A percentile compares a stretch with the other conserved stretches of the same genome.
These are phyloP conservation scores for Xylota segnis DNA, from an alignment of 2,888 invertebrate species.

Conservation along the genomic window DNA sequence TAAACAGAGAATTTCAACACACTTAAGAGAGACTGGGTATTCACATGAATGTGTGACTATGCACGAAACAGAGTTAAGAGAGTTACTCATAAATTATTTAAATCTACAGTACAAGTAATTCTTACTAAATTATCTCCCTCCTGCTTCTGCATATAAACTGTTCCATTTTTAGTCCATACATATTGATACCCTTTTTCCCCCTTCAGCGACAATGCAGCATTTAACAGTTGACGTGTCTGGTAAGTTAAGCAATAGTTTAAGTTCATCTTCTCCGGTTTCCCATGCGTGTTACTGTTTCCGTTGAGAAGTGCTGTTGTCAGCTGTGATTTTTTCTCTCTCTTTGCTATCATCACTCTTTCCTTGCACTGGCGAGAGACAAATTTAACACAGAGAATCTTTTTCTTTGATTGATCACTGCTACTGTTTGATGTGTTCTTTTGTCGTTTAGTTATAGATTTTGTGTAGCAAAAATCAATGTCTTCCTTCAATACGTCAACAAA, in stretches of 20 bases:
- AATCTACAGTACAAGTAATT: too few relatives aligned
- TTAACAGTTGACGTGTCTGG: slow-evolving; percentile 1
- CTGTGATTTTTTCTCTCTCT: slow-evolving; percentile 5
- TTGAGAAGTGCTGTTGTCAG: slow-evolving; percentile 11
- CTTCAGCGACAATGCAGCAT: neutral
- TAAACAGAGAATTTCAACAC: neutral
- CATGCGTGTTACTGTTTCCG: neutral
- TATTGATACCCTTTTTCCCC: neutral
- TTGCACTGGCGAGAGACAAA: slow-evolving; percentile 14
- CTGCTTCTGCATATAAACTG: neutral
- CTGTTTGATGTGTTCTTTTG: neutral
- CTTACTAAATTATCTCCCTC: too few relatives aligned
- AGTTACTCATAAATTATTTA: too few relatives aligned
- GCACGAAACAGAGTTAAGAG: too few relatives aligned
- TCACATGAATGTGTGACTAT: too few relatives aligned
- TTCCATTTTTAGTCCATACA: slow-evolving; percentile 7
- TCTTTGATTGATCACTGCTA: neutral
- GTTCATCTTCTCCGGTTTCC: slow-evolving; percentile 3
- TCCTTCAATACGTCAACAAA: slow-evolving; percentile 12
- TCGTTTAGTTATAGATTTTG: slow-evolving; percentile 3
- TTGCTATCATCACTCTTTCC: slow-evolving; percentile 16
- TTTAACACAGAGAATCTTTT: slow-evolving; percentile 9
- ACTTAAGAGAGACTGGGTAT: neutral
- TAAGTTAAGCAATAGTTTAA: slow-evolving; percentile 6
- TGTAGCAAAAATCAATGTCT: slow-evolving; percentile 13